phyloP scores from a whole-genome alignment of 1,140 invertebrate species.

The Parapsyche elsis region DNA sequence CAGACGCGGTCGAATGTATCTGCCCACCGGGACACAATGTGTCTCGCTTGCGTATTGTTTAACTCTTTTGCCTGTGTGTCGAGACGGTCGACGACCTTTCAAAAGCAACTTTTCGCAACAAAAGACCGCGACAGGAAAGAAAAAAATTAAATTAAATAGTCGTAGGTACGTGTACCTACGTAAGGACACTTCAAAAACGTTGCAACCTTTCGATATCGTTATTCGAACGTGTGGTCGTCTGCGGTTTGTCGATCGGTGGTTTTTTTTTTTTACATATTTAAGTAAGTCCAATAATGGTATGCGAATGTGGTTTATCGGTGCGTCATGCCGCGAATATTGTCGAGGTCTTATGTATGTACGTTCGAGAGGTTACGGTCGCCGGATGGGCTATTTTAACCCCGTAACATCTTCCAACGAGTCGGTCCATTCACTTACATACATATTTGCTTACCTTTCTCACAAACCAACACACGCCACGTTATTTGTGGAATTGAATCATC shows the following conservation, averaged over 20 bases:
- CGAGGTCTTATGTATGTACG: slow-evolving; percentile 31
- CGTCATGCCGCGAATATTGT: slow-evolving; percentile 30
- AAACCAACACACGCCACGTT: background rate
- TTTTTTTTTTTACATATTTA: background rate
- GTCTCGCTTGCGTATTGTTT: slow-evolving; percentile 31
- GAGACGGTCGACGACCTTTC: slow-evolving; percentile 30
- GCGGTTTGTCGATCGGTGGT: background rate
- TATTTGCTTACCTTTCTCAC: background rate
- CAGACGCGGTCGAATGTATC: slow-evolving; percentile 8
- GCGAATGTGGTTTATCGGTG: background rate
- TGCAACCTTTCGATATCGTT: background rate
- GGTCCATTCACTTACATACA: background rate
- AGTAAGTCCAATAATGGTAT: background rate
- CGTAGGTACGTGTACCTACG: no score
- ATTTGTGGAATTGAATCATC: slow-evolving; percentile 34
- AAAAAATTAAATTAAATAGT: background rate
- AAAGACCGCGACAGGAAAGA: background rate
- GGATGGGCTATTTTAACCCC: slow-evolving; percentile 27
- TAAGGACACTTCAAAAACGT: background rate
- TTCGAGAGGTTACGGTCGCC: slow-evolving; percentile 27
- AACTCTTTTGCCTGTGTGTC: background rate
- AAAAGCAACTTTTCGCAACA: background rate
- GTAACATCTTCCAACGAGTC: slow-evolving; percentile 13
- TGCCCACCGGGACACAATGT: slow-evolving; percentile 10
- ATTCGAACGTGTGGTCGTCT: background rate